A percentile compares a stretch with the other conserved stretches of the same genome.
These are phyloP conservation scores for Otus scops DNA, from an alignment of 2,797 vertebrate genomes.

Conservation along the genomic window DNA sequence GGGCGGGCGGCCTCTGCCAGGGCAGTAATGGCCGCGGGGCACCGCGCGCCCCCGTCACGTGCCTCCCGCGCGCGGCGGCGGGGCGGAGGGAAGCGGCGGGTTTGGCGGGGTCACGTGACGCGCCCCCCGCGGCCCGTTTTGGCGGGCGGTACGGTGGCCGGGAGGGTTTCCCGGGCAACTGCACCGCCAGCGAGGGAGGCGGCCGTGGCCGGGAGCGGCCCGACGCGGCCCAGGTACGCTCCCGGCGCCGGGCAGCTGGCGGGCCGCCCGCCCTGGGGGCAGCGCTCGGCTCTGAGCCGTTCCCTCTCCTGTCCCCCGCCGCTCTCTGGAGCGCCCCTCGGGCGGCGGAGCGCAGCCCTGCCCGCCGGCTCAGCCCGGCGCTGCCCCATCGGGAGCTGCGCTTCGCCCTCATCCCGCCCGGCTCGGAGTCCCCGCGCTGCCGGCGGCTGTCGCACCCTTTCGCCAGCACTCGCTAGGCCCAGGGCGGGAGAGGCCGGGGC, in stretches of 20 bases:
- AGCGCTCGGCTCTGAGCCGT: background rate
- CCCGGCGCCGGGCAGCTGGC: too few species aligned
- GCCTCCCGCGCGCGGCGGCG: background rate
- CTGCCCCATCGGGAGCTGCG: background rate
- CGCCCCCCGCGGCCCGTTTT: background rate
- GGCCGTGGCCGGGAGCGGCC: background rate
- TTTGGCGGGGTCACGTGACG: background rate
- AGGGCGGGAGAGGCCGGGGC: background rate
- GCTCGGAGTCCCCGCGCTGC: background rate
- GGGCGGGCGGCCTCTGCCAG: background rate
- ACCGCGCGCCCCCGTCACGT: background rate
- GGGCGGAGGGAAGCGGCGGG: background rate
- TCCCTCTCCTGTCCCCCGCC: rapidly evolving
- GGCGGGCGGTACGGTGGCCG: conserved; percentile 29
- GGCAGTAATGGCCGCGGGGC: background rate
- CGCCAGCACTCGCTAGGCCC: background rate
- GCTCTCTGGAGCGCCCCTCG: background rate
- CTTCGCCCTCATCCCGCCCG: too few species aligned
- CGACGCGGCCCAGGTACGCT: background rate
- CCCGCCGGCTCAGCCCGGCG: background rate
- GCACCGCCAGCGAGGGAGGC: background rate
- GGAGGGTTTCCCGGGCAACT: conserved; percentile 34
- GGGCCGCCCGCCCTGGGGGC: too few species aligned
- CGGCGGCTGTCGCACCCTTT: background rate
- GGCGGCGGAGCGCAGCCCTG: background rate